phyloP scores from a whole-genome alignment of 35 echinoderm and acorn worm genomes.

The Hemicentrotus pulcherrimus region DNA sequence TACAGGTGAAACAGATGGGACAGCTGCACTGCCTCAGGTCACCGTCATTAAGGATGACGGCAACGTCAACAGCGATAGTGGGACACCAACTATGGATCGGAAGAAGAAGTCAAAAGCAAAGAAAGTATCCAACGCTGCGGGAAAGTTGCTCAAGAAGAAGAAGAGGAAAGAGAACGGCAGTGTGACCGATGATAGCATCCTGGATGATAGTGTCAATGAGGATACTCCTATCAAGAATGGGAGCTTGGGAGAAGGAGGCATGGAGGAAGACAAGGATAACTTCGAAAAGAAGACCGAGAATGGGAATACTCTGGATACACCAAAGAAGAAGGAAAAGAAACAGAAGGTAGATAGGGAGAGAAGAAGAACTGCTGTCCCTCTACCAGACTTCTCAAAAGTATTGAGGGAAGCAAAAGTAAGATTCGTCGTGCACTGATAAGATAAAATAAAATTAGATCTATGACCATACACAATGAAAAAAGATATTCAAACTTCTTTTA shows the following conservation, averaged over 20 bases:
- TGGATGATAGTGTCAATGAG: background rate
- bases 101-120: background rate
- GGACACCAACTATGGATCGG: background rate
- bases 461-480: background rate
- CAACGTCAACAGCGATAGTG: background rate
- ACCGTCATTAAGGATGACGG: background rate
- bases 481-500: background rate
- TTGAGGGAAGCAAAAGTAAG: conserved; percentile 2
- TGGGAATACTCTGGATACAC: background rate
- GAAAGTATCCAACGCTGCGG: conserved; percentile 4
- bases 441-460: background rate
- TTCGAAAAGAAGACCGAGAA: background rate
- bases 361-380: background rate
- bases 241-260: background rate
- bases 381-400: conserved; percentile 37
- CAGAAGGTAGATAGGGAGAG: conserved; percentile 19
- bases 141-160: conserved; percentile 2
- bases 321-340: conserved; percentile 39
- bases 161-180: background rate
- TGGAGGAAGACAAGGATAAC: background rate
- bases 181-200: background rate
- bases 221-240: background rate
- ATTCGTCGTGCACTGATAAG: background rate
- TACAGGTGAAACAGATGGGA: background rate
- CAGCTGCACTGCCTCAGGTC: background rate